phyloP scores from a whole-genome alignment of 2,113 vertebrate genomes.

The Mirounga angustirostris region DNA sequence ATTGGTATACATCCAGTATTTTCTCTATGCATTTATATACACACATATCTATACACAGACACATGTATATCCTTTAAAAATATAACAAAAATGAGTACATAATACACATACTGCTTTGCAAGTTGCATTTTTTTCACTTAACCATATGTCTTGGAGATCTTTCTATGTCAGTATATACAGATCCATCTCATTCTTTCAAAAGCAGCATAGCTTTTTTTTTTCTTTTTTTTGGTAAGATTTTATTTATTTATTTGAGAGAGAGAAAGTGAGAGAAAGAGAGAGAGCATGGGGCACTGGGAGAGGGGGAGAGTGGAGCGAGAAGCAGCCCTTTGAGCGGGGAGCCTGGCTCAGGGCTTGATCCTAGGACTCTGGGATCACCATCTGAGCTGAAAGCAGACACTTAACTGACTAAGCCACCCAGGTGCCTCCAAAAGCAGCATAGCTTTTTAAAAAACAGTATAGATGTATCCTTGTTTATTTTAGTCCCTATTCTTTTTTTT shows the following conservation, averaged over 20 bases:
- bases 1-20: background rate
- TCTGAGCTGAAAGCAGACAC: background rate
- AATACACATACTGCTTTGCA: background rate
- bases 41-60: background rate
- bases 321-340: background rate
- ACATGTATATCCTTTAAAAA: background rate
- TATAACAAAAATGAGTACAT: background rate
- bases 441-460: background rate
- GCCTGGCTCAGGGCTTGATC: background rate
- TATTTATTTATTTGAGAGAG: background rate
- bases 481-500: background rate
- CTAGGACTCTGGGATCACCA: background rate
- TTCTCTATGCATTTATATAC: background rate
- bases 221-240: background rate
- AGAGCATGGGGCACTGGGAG: background rate
- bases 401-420: background rate
- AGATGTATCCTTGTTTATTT: background rate
- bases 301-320: background rate
- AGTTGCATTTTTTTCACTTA: background rate
- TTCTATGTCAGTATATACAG: background rate
- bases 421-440: background rate
- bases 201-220: background rate
- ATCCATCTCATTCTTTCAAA: constrained; percentile 5
- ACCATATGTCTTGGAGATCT: background rate
- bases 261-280: background rate